Evolutionary conservation across 2,113 vertebrate genomes (phyloP).

Genomic region (Erythrolamprus reginae): DNA sequence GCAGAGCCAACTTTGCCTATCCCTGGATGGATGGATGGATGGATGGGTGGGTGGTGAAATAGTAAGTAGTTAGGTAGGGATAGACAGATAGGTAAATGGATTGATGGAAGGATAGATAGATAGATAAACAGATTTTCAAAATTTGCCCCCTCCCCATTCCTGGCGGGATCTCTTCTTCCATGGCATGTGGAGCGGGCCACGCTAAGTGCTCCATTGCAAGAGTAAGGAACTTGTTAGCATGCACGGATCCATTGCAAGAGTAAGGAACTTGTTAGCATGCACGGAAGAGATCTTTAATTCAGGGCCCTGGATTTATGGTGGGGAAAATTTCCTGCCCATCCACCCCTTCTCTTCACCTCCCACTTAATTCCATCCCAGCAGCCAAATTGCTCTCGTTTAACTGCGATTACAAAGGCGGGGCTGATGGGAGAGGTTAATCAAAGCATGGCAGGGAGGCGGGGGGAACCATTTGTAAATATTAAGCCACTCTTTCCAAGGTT

Average conservation of each 20-base stretch:
- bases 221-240: slow-evolving; percentile 46
- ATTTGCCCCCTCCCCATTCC: too few relatives aligned
- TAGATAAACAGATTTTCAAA: not conserved
- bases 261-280: slow-evolving; percentile 46
- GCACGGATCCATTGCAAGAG: too few relatives aligned
- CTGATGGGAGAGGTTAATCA: slow-evolving; percentile 7
- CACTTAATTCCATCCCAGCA: slow-evolving; percentile 40
- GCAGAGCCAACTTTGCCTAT: too few relatives aligned
- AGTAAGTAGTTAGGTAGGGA: not conserved
- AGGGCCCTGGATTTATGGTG: slow-evolving; percentile 54
- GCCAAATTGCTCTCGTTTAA: slow-evolving; percentile 56
- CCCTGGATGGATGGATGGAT: too few relatives aligned
- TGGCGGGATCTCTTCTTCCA: slow-evolving; percentile 15
- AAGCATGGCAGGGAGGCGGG: not conserved
- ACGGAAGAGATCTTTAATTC: slow-evolving; percentile 41
- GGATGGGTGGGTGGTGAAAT: too few relatives aligned
- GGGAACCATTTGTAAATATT: slow-evolving; percentile 30
- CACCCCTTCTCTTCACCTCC: slow-evolving; percentile 13
- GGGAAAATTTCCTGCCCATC: slow-evolving; percentile 25
- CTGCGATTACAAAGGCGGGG: slow-evolving; percentile 42
- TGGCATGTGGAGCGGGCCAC: slow-evolving; percentile 16
- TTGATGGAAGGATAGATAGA: too few relatives aligned
- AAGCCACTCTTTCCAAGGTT: not conserved
- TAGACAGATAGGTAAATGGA: too few relatives aligned
- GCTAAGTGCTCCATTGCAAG: slow-evolving; percentile 42